Evolutionary conservation across 2,113 vertebrate species (phyloP), one percentile per base, ranked within the genome.

Genomic region (Spilogale gracilis): DNA sequence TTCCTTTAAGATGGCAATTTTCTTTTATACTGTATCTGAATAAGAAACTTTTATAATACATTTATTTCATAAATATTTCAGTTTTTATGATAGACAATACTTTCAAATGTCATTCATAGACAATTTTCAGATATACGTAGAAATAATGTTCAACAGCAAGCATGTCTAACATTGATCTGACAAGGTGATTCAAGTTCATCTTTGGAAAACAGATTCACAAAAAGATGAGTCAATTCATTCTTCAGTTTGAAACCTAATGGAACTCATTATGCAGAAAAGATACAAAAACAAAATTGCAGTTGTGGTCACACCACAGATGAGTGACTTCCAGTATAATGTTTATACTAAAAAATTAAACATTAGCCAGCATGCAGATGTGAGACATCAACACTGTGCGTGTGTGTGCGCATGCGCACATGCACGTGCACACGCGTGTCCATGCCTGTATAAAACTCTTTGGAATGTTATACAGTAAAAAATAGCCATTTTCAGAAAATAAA

Each of bases 181-280:
- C 52, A 89, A 52, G 11, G 50, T 78, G 56, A 86, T 63, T 69
- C 3, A 18, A 30, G 21, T 32, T 61, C 50, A 69, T 14, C 5
- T 82, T 79, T 94, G 58, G 2, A 89, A 78, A 2, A 38, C 17
- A 45, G 50, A 38, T 23, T 85, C 43, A 81, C 17, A 82, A 78
- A 78, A 79, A 89, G 45, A 54, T 88, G 80, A 95, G 43, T 85
- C 11, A 52, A 60, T 83, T 85, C 13, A 88, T 23, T 73, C 38
- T 87, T 54, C 9, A 71, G 21, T 91, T 76, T 91, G 60, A 96
- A 95, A 89, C 69, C 32, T 60, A 95, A 71, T 82, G 67, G 17
- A 94, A 60, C 12, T 71, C 54, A 2, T 76, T 85, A 91, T 91
- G 14, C 27, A 85, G 78, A 81, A 92, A 95, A 95, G 52, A 95